Base-by-base conservation (phyloP, 1,140 invertebrate genomes). In the Scaptodrosophila lebanonensis region DNA sequence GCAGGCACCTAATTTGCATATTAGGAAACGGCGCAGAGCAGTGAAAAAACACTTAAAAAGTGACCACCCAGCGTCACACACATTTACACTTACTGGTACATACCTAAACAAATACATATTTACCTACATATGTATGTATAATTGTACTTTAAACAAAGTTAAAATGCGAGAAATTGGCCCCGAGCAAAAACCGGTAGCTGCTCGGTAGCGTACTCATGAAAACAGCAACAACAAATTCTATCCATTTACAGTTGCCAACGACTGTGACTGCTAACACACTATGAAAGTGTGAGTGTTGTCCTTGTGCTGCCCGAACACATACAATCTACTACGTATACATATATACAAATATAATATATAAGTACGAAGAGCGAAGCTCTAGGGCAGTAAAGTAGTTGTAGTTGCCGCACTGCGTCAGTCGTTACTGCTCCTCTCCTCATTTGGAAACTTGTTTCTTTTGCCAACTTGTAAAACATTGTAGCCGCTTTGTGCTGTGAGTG, bases 361-460 rank as follows among this genome's bases (percentile, higher is more conserved):
- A n/a, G n/a, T n/a, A n/a, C n/a, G n/a, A n/a, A n/a, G n/a, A n/a
- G n/a, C n/a, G n/a, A n/a, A n/a, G n/a, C n/a, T n/a, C n/a, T n/a
- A n/a, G n/a, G n/a, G n/a, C n/a, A n/a, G n/a, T n/a, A n/a, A n/a
- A n/a, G n/a, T n/a, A n/a, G n/a, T n/a, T n/a, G n/a, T n/a, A n/a
- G n/a, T n/a, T n/a, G n/a, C n/a, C n/a, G n/a, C 38, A 38, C 48
- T 16, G 22, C 27, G 22, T 33, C 25, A 9, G 44, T 33, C 27
- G 29, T 13, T 38, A 40, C 40, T 27, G 36, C 49, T 61, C 36
- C 51, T 66, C 66, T 66, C 43, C 63, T 69, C 58, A 66, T 61
- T 53, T 82, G 60, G 65, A 83, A 82, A 82, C 75, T 79, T 79
- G 75, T 79, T 79, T 79, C 75, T 75, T 79, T 79, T 79, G 69